Conservation (phyloP, 2,888 invertebrate genomes). For the Steinernema carpocapsae region DNA sequence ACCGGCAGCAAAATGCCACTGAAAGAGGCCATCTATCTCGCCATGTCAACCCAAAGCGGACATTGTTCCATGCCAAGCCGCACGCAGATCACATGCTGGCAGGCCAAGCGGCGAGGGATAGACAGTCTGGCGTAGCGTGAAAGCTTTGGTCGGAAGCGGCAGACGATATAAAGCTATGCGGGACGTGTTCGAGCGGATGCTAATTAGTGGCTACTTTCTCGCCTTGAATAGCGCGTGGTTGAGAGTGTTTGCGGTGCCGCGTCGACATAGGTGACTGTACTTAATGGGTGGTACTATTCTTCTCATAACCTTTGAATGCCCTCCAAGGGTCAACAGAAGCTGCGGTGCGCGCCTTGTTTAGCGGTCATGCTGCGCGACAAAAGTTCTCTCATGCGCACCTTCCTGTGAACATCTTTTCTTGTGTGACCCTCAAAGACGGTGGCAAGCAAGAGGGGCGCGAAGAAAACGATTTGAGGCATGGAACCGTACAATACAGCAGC, state of each 20-base stretch:
- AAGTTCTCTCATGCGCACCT: slow-evolving; percentile 34
- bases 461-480: neutral
- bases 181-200: slow-evolving; percentile 30
- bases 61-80: slow-evolving; percentile 7
- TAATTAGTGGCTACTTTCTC: slow-evolving; percentile 26
- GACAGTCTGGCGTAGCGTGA: too few relatives aligned
- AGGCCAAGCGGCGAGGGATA: neutral
- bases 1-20: neutral
- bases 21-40: slow-evolving; percentile 14
- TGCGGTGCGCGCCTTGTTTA: slow-evolving; percentile 30
- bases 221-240: slow-evolving; percentile 15
- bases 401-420: neutral
- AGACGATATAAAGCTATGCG: slow-evolving; percentile 22
- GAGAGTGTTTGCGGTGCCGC: slow-evolving; percentile 28
- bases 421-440: slow-evolving; percentile 23
- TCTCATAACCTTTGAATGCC: slow-evolving; percentile 28
- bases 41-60: neutral
- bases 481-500: neutral
- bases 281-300: slow-evolving; percentile 35
- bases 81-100: neutral
- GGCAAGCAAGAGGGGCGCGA: neutral
- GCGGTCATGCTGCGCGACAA: slow-evolving; percentile 34
- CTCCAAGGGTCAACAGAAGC: slow-evolving; percentile 35
- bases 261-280: slow-evolving; percentile 27
- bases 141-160: neutral